phyloP scores from a whole-genome alignment of 2,113 vertebrate species.

The Pachycephala philippinensis region DNA sequence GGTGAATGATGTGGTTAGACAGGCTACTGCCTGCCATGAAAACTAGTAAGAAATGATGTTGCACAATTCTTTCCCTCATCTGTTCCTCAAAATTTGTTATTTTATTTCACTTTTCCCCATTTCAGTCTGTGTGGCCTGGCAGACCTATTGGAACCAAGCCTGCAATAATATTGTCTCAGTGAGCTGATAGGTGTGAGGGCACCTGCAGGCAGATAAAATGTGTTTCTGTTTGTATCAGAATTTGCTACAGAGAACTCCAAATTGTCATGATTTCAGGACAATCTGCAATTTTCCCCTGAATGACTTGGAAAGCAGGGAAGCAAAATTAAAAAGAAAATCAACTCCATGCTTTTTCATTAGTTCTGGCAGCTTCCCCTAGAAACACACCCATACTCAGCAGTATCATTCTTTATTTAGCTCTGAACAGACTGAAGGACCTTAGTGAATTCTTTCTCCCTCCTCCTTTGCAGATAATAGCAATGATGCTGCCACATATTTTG shows the following conservation, averaged over 20 bases:
- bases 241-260: background rate
- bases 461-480: conserved; percentile 26
- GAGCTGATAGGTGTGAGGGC: conserved; percentile 46
- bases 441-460: background rate
- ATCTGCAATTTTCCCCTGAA: background rate
- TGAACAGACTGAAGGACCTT: conserved; percentile 58
- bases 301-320: background rate
- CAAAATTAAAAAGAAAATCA: conserved; percentile 42
- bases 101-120: conserved; percentile 27
- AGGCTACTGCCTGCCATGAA: background rate
- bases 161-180: conserved; percentile 42
- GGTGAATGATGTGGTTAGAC: background rate
- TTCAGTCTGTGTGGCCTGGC: conserved; percentile 47
- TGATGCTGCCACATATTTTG: conserved; percentile 3
- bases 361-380: conserved; percentile 47
- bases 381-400: conserved; percentile 36
- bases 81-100: background rate
- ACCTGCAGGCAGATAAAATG: conserved; percentile 41
- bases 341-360: conserved; percentile 28
- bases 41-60: background rate
- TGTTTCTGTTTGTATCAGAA: conserved; percentile 3
- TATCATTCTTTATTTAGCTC: conserved; percentile 57
- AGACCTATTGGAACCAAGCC: conserved; percentile 30
- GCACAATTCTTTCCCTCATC: background rate
- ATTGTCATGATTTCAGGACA: background rate